phyloP scores from a whole-genome alignment of 2,888 invertebrate species.

The Agrochola lychnidis region DNA sequence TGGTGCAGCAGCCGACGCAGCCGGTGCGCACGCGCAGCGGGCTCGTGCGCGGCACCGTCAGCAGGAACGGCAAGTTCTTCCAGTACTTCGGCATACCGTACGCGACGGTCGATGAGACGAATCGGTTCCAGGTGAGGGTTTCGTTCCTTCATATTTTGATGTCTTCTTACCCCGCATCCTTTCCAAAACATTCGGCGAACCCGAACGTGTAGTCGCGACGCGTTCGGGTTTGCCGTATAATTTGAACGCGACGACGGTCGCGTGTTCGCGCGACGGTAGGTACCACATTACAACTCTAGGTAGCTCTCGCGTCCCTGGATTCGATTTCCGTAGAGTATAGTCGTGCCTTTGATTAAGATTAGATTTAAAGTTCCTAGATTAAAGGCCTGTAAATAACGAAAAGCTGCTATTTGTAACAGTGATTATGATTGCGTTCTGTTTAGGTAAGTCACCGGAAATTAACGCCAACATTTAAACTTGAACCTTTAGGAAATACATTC shows the following conservation, averaged over 20 bases:
- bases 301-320: neutral
- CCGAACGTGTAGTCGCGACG: no score
- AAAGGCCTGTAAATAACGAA: neutral
- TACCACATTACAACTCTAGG: no score
- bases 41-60: conserved; percentile 80
- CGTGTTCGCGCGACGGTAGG: no score
- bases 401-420: neutral
- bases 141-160: neutral
- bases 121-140: conserved; percentile 82
- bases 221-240: no score
- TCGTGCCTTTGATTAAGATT: conserved; percentile 1
- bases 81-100: conserved; percentile 87
- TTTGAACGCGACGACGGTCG: no score
- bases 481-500: no score
- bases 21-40: conserved; percentile 78
- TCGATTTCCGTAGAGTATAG: neutral
- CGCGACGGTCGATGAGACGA: conserved; percentile 79
- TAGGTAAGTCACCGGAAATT: no score
- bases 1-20: conserved; percentile 83
- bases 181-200: no score
- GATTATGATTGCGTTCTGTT: neutral
- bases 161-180: no score
- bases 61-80: conserved; percentile 79
- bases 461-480: no score
- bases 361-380: conserved; percentile 10